Conservation (phyloP, 2,797 vertebrate species). For the Leuciscus waleckii region DNA sequence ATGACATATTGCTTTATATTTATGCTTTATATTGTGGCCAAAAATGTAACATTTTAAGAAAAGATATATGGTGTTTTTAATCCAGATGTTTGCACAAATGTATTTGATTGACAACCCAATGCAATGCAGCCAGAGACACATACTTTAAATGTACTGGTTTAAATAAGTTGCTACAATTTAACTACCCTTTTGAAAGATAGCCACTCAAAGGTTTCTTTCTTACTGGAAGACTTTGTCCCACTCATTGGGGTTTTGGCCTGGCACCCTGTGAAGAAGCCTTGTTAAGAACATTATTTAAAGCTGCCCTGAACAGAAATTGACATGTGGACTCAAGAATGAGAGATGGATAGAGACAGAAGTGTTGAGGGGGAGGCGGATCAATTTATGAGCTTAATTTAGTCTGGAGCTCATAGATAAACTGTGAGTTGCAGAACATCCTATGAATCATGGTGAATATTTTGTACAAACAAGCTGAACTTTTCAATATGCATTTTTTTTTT, state of each 20-base stretch:
- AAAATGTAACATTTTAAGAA: too few relatives aligned
- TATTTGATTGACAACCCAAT: background rate
- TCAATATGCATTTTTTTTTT: background rate
- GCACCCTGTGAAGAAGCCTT: background rate
- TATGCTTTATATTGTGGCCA: too few relatives aligned
- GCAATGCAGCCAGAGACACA: background rate
- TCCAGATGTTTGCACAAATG: background rate
- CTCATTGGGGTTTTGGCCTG: background rate
- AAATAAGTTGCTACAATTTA: background rate
- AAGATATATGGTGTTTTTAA: too few relatives aligned
- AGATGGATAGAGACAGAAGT: constrained; percentile 11
- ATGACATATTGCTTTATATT: too few relatives aligned
- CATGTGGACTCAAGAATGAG: background rate
- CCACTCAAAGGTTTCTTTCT: background rate
- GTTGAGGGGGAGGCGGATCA: constrained; percentile 7
- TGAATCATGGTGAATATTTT: constrained; percentile 1
- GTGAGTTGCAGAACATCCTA: background rate
- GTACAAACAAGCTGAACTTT: background rate
- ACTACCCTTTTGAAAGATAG: background rate
- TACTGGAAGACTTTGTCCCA: background rate
- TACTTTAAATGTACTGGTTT: background rate
- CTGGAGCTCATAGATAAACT: background rate
- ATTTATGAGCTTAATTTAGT: constrained; percentile 16
- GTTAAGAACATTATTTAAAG: background rate
- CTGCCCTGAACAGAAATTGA: background rate